A percentile compares a stretch with the other conserved stretches of the same genome.
These are phyloP conservation scores for Chroicocephalus ridibundus DNA, from an alignment of 2,113 vertebrate genomes.

Conservation along the genomic window DNA sequence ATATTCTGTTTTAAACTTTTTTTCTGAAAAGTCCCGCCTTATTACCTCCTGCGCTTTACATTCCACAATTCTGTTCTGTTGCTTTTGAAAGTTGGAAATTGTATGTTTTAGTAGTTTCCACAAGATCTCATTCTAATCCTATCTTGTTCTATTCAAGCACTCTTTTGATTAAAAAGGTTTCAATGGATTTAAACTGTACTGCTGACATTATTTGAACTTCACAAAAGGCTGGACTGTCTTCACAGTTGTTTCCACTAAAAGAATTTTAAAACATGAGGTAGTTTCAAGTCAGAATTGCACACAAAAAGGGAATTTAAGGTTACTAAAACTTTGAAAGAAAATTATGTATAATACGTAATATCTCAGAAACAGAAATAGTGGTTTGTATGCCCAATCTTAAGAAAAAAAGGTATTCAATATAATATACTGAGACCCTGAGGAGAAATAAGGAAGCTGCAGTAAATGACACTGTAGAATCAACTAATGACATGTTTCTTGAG, in stretches of 20 bases:
- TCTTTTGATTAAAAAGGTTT: slow-evolving; percentile 6
- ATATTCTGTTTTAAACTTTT: not conserved
- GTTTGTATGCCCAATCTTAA: not conserved
- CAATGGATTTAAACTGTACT: not conserved
- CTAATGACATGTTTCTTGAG: not conserved
- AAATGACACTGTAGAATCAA: not conserved
- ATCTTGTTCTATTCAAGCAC: not conserved
- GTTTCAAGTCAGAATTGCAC: not conserved
- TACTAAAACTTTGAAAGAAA: not conserved
- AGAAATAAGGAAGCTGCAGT: not conserved
- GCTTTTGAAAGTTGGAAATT: not conserved
- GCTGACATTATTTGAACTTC: not conserved
- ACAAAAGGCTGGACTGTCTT: not conserved
- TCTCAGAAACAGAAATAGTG: not conserved
- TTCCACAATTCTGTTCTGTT: not conserved
- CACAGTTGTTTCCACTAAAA: not conserved
- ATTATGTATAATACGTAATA: not conserved
- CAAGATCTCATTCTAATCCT: not conserved
- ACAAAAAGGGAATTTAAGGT: not conserved
- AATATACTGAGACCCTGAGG: not conserved
- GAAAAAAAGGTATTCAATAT: not conserved
- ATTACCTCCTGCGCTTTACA: not conserved
- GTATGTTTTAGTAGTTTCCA: not conserved
- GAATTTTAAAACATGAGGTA: not conserved
- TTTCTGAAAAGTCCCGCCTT: not conserved